Evolutionary conservation across 2,797 vertebrate species (phyloP), one percentile per base, ranked within the genome.

Genomic region (Acomys russatus): DNA sequence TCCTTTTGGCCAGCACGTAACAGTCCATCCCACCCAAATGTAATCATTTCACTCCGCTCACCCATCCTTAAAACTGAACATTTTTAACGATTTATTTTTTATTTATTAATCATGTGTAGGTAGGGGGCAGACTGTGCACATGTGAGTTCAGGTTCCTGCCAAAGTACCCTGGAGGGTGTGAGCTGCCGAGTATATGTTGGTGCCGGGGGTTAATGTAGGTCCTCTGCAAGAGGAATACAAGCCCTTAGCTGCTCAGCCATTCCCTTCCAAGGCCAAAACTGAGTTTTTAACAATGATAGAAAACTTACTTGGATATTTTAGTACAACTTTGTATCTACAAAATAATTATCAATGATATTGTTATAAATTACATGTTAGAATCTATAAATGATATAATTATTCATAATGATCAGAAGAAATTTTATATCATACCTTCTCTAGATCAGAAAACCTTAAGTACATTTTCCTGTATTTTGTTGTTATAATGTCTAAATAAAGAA

Each of bases 401-500:
- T 73, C 88, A 54, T 90, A 85, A 92, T 88, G 14, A 51, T 84
- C 84, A 86, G 96, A 44, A 71, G 22, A 68, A 92, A 79, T 71
- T 84, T 76, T 73, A n/a, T 83, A 51, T 61, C 86, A 59, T 77
- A 86, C 15, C 11, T 66, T 88, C 23, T 92, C 33, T 86, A 61
- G 25, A 86, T 89, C 61, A 88, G 90, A 80, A 93, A 78, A 54
- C 6, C 28, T 68, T 79, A 70, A 84, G 56, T 79, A 59, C 54
- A 64, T 51, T 76, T 88, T 85, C 14, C 18, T 83, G 1, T 82
- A 5, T 73, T 49, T 9, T 79, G 6, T 79, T 90, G 15, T 76
- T 94, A 61, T 71, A 33, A 11, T 87, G 90, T 95, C 66, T 92
- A 51, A 89, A 73, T 86, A 90, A 90, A 92, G 76, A 85, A 66